phyloP scores from a whole-genome alignment of 2,797 vertebrate genomes.

The Eremophila alpestris region DNA sequence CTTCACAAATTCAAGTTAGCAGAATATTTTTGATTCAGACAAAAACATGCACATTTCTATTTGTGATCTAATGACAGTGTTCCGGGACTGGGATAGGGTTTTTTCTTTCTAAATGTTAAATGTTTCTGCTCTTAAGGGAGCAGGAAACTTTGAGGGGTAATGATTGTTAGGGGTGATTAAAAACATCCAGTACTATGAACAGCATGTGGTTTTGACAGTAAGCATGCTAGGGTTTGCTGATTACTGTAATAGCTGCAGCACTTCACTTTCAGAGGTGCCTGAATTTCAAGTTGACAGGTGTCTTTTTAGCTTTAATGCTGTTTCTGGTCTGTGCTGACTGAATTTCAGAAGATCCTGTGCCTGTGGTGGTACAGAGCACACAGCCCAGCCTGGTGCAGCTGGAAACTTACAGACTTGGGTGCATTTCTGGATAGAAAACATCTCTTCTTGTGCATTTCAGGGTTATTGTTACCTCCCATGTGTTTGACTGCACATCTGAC shows the following conservation, averaged over 20 bases:
- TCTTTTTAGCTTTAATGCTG: background rate
- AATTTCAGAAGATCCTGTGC: background rate
- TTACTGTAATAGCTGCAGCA: background rate
- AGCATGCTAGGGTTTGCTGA: background rate
- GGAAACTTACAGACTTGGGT: background rate
- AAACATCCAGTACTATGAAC: background rate
- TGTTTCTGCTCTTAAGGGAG: background rate
- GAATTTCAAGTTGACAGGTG: background rate
- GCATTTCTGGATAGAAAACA: background rate
- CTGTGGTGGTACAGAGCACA: background rate
- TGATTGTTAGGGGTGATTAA: background rate
- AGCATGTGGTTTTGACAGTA: background rate
- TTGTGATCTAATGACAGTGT: too few relatives aligned
- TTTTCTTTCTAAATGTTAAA: background rate
- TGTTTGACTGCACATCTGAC: background rate
- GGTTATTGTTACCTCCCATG: background rate
- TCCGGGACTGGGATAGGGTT: accelerated
- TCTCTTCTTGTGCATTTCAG: background rate
- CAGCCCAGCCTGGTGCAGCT: background rate
- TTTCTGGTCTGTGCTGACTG: background rate
- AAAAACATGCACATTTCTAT: background rate
- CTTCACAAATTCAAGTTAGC: background rate
- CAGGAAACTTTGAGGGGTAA: background rate
- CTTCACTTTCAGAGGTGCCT: background rate
- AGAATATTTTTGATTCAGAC: background rate